Percentiles rank a stretch among this genome's conserved stretches.
Conservation (phyloP, 23 tunicate species). For the Trididemnum clinides region DNA sequence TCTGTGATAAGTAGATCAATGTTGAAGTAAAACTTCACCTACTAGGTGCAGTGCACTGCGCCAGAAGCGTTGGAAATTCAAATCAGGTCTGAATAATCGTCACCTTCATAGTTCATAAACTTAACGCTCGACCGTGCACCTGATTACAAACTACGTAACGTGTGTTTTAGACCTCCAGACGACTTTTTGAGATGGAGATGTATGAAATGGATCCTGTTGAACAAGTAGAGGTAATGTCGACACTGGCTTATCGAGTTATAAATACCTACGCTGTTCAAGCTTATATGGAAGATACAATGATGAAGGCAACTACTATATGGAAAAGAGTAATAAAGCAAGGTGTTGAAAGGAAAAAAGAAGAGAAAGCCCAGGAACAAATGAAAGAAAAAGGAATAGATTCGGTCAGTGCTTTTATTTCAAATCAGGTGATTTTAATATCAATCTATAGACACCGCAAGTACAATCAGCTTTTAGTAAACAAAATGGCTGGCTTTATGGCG, state of each 20-base stretch:
- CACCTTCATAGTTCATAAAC: no score
- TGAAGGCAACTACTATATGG: constrained; percentile 43
- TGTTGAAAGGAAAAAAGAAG: constrained; percentile 35
- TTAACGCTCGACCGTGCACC: no score
- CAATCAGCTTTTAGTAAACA: no score
- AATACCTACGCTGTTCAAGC: constrained; percentile 80
- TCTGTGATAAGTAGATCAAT: no score
- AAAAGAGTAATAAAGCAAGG: constrained; percentile 42
- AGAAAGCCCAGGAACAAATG: constrained; percentile 34
- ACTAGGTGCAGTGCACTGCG: no score
- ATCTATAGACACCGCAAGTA: no score
- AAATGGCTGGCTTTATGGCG: no score
- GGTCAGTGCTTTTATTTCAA: neutral
- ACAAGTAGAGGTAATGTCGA: constrained; percentile 62
- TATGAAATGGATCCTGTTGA: constrained; percentile 64
- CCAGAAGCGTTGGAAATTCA: no score
- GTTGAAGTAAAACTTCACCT: no score
- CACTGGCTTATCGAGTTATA: constrained; percentile 66
- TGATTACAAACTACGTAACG: no score
- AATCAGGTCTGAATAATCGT: no score
- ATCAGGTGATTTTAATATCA: no score
- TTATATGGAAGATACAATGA: constrained; percentile 48
- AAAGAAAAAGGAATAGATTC: neutral
- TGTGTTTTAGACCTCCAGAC: constrained; percentile 37
- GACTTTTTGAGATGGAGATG: constrained; percentile 58